A percentile compares a stretch with the other conserved stretches of the same genome.
These are phyloP conservation scores for Chalcosyrphus nemorum DNA, from an alignment of 2,888 invertebrate species.

Conservation along the genomic window DNA sequence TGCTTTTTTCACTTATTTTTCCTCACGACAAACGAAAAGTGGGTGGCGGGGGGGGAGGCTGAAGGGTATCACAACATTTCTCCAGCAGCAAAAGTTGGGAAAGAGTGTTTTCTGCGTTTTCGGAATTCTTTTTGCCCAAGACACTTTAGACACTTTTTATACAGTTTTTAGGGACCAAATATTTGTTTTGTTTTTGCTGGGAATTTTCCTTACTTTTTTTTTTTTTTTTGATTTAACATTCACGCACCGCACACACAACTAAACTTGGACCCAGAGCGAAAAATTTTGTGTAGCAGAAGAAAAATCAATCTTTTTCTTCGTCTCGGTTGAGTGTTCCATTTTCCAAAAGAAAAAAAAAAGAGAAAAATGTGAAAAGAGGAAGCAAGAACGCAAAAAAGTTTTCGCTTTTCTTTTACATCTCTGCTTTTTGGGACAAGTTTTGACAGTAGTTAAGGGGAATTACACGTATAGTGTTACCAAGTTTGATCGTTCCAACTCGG, in stretches of 20 bases:
- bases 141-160: constrained; percentile 3
- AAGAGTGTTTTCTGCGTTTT: constrained; percentile 26
- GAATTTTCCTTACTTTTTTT: constrained; percentile 11
- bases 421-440: constrained; percentile 64
- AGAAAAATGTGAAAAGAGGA: too few species aligned
- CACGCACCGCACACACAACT: constrained; percentile 65
- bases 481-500: too few species aligned
- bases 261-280: constrained; percentile 60
- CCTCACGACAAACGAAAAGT: too few species aligned
- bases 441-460: constrained; percentile 40
- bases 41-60: too few species aligned
- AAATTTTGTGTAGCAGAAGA: constrained; percentile 62
- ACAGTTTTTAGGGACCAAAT: background rate
- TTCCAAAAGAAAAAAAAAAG: constrained; percentile 19
- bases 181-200: constrained; percentile 17
- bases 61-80: constrained; percentile 58
- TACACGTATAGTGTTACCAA: constrained; percentile 16
- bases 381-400: background rate
- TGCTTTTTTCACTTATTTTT: constrained; percentile 8
- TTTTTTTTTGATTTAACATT: constrained; percentile 36
- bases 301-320: constrained; percentile 69
- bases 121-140: background rate
- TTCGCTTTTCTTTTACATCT: constrained; percentile 36
- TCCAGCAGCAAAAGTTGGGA: background rate
- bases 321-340: constrained; percentile 67